Percentiles rank a stretch among this genome's conserved stretches.
Conservation (phyloP, 1,140 invertebrate genomes). For the Brachionus calyciflorus region DNA sequence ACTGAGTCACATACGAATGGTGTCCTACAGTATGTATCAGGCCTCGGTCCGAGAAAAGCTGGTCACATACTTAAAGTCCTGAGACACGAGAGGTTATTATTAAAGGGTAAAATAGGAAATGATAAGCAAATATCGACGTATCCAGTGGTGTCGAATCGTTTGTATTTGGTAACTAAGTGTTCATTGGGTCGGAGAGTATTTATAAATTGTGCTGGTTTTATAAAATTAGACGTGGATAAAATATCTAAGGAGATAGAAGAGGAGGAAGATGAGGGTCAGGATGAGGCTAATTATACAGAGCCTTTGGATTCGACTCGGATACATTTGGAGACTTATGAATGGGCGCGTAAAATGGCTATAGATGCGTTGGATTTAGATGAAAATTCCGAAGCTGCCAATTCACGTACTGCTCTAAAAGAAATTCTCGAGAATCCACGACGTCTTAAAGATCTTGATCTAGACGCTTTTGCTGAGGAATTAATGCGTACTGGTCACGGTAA, state of each 20-base stretch:
- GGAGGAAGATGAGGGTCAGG: background rate
- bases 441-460: constrained; percentile 91
- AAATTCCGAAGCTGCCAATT: constrained; percentile 73
- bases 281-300: constrained; percentile 77
- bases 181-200: constrained; percentile 67
- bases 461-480: constrained; percentile 95
- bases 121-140: background rate
- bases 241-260: constrained; percentile 72
- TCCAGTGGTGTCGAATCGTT: constrained; percentile 17
- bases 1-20: constrained; percentile 76
- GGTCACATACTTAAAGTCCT: constrained; percentile 17
- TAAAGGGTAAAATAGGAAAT: background rate
- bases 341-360: constrained; percentile 99
- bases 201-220: constrained; percentile 97
- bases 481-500: constrained; percentile 86
- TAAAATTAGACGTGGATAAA: constrained; percentile 94
- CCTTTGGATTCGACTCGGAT: constrained; percentile 94
- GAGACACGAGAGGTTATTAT: background rate
- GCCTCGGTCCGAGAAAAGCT: constrained; percentile 89
- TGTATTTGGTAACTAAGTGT: constrained; percentile 55
- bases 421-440: constrained; percentile 89
- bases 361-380: constrained; percentile 98
- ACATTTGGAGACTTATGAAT: constrained; percentile 98
- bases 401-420: constrained; percentile 91
- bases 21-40: constrained; percentile 95